Evolutionary conservation across 2,797 vertebrate genomes (phyloP), one percentile per base, ranked within the genome.

Genomic region (Gymnoscopelus braueri): DNA sequence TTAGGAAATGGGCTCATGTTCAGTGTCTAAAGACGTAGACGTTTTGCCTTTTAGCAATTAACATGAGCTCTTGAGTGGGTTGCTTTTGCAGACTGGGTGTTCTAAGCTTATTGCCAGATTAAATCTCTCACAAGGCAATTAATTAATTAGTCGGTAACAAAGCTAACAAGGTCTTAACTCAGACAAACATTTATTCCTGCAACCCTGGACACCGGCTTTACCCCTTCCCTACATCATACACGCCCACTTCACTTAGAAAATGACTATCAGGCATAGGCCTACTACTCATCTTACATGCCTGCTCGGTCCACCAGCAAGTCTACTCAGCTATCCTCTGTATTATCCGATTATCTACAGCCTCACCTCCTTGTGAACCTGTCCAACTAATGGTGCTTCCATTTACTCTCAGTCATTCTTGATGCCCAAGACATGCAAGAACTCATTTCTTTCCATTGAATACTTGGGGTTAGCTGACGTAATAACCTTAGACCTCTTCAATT

Each of bases 201-300:
- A 58, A 44, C 62, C 60, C 8, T 61, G 8, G 24, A 47, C 9
- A 35, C 74, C 35, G 58, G 49, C 64, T 57, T 69, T 58, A 60
- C 54, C 13, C 11, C 35, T 32, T 48, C 35, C 52, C 71, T 47
- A 55, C 29, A n/a, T 64, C 53, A 66, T 66, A 44, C 63, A 51
- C 44, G 49, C 67, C 3, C 54, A 19, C 60, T 74, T 70, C 76
- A 65, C 72, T 82, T 75, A 83, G 71, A 79, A 52, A 71, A 59
- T n/a, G 39, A 67, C 65, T 65, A 72, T 67, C 67, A 82, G 83
- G 59, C 75, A 55, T n/a, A 81, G 83, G 59, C 75, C 53, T n/a
- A 63, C 77, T 77, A 35, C 91, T 91, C 89, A 63, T 85, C 80
- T 91, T 93, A 90, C 91, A 64, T 3, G 9, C 52, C 54, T 44